Percentiles rank a stretch among this genome's conserved stretches.
These are phyloP conservation scores for Argyra leucocephala DNA, from an alignment of 2,888 invertebrate species.

Conservation along the genomic window DNA sequence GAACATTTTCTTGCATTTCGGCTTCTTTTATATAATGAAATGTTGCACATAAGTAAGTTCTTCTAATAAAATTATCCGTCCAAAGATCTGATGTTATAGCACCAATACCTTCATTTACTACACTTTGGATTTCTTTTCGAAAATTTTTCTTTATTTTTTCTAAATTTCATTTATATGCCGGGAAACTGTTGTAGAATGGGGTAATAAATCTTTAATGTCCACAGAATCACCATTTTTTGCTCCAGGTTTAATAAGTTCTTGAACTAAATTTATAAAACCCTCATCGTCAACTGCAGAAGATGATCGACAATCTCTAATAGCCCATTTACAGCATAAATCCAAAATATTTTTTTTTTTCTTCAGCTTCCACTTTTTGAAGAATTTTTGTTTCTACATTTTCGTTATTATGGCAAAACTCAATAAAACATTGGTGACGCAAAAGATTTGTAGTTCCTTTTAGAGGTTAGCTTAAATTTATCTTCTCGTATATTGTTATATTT, in stretches of 20 bases:
- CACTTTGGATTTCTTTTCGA: background rate
- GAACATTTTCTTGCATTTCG: background rate
- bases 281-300: background rate
- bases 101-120: background rate
- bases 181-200: constrained; percentile 10
- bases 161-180: background rate
- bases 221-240: constrained; percentile 10
- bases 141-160: background rate
- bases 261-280: background rate
- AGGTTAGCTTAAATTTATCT: too few relatives aligned
- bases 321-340: background rate
- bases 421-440: too few relatives aligned
- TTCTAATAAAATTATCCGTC: background rate
- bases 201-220: constrained; percentile 13
- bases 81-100: constrained; percentile 5
- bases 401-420: too few relatives aligned
- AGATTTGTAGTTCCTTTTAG: too few relatives aligned
- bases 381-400: background rate
- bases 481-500: too few relatives aligned
- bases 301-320: constrained; percentile 2
- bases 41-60: too few relatives aligned
- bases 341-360: constrained; percentile 5
- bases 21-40: background rate
- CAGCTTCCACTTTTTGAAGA: background rate
- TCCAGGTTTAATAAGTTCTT: constrained; percentile 10